Evolutionary conservation across 2,797 vertebrate species (phyloP).

Genomic region (Agapornis canus): DNA sequence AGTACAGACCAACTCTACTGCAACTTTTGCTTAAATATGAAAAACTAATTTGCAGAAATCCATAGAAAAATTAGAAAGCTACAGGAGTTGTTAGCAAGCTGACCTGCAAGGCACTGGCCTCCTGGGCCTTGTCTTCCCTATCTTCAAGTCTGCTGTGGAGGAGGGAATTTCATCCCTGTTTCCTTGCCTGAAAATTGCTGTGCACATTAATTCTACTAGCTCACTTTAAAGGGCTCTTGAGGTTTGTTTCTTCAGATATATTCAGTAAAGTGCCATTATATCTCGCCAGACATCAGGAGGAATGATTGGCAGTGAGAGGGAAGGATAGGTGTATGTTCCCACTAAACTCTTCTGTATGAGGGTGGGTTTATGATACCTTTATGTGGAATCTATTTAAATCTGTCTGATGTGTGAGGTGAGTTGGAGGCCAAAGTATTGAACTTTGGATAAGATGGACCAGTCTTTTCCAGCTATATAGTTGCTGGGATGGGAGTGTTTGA

Average conservation of each 20-base stretch:
- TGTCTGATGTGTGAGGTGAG: not conserved
- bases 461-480: not conserved
- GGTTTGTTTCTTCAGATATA: not conserved
- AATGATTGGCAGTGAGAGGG: not conserved
- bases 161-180: not conserved
- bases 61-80: not conserved
- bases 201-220: not conserved
- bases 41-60: not conserved
- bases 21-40: not conserved
- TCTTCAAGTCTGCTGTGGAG: not conserved
- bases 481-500: not conserved
- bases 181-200: not conserved
- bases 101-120: not conserved
- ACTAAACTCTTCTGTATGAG: not conserved
- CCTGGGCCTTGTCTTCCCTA: not conserved
- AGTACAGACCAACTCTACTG: not conserved
- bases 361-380: not conserved
- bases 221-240: not conserved
- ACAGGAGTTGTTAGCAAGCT: not conserved
- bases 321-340: not conserved
- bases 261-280: not conserved
- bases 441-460: not conserved
- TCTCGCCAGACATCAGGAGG: not conserved
- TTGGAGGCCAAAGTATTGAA: not conserved
- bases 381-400: not conserved